Base-by-base conservation (phyloP, 37 sponge, comb jelly and placozoan species). In the Ephydatia muelleri region DNA sequence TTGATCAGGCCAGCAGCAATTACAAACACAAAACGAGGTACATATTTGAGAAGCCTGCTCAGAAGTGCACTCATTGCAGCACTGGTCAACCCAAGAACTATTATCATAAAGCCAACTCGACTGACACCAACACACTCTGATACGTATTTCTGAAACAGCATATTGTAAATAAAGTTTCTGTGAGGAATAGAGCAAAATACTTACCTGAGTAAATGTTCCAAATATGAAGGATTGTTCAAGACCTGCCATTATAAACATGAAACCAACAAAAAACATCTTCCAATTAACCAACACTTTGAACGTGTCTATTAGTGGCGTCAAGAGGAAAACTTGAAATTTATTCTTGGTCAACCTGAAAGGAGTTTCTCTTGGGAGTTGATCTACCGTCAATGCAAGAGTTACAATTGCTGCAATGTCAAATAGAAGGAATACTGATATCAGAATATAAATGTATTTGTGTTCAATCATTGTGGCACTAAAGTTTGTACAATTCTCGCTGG, bases 41-140 rank as follows among this genome's bases (percentile, higher is more conserved):
- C 80, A 26, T 68, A 80, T 35, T 68, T 87, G 48, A 84, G 35
- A n/a, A 87, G 23, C 22, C 40, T 38, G 3, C 88, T 85, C 11
- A 27, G 32, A 5, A 49, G 23, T 3, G 81, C 9, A 36, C 88
- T 84, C 74, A 38, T 69, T 2, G 80, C 27, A 39, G 75, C 81
- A 84, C 83, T 80, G 37, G 84, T 8, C 22, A 81, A 6, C 3
- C 92, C 92, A 26, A 73, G 77, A 8, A 72, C 65, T 13, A 84
- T 75, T 19, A 83, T 49, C 5, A 65, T 31, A 76, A 87, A 80
- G 0, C 92, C 92, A 5, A 92, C 88, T 40, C 32, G 69, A 3
- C 83, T 68, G 2, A 87, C 84, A 3, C 92, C 92, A 26, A 92
- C 75, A 64, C 88, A 92, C 26, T 84, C 73, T 28, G 92, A 77